Evolutionary conservation across 2,797 vertebrate genomes (phyloP).

Genomic region (Sparus aurata): DNA sequence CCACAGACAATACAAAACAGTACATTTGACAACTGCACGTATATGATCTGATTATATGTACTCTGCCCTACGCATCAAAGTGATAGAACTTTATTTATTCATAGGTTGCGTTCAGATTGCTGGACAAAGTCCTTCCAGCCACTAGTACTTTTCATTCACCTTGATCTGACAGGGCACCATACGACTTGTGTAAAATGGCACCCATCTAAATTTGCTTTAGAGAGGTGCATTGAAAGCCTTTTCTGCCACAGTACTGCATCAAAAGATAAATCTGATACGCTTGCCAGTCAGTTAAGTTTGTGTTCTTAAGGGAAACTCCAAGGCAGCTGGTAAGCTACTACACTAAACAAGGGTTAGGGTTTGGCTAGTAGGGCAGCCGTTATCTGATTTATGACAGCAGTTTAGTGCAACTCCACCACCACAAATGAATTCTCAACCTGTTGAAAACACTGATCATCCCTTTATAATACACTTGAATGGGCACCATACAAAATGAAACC

Average conservation of each 20-base stretch:
- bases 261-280: background rate
- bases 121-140: background rate
- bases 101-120: background rate
- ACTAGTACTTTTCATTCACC: background rate
- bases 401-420: constrained; percentile 10
- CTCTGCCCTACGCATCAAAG: background rate
- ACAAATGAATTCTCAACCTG: constrained; percentile 69
- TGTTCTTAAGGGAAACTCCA: background rate
- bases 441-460: constrained; percentile 72
- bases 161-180: background rate
- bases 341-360: background rate
- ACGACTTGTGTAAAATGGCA: background rate
- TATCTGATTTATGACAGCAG: constrained; percentile 8
- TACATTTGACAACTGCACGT: background rate
- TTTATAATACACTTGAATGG: constrained; percentile 72
- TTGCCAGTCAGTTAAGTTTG: background rate
- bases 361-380: background rate
- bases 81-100: background rate
- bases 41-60: background rate
- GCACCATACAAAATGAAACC: constrained; percentile 63
- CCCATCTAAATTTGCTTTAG: background rate
- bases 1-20: background rate
- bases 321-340: background rate
- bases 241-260: background rate
- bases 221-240: background rate